Base-by-base conservation (phyloP, 2,797 vertebrate genomes). In the Ciconia nigra region DNA sequence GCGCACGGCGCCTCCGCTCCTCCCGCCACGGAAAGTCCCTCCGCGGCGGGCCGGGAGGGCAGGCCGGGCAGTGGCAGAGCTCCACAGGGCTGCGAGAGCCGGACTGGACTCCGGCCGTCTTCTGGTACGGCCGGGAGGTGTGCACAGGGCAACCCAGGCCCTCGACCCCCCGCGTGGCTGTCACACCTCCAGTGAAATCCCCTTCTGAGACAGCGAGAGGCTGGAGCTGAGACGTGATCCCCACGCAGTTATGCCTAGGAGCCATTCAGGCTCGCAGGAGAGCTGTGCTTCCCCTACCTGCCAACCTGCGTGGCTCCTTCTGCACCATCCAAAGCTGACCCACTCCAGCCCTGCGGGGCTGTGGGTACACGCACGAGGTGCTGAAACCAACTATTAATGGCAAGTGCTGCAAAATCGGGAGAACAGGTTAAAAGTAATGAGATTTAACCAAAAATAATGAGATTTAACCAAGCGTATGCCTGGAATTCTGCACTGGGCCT, bases 211-310 rank as follows among this genome's bases (percentile, higher is more conserved):
- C 9, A 9, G 58, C 0, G 3, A 29, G 31, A 35, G 33, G 2
- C 70, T 8, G 24, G 19, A 41, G 37, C 1, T 3, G 22, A 63
- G 41, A 7, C 29, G 22, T 9, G 2, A 19, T 13, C 33, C 19
- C 55, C 5, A 1, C 37, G 13, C 41, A 1, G 12, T 25, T 26
- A 3, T 7, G 41, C 10, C 49, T 9, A 0, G 0, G 25, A 37
- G 24, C 28, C 67, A 2, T 3, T 31, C 10, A 6, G 51, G 2
- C 13, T 24, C 37, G 8, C 20, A 2, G 69, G 49, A n/a, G 33
- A 52, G 26, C 21, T 2, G 29, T 2, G 13, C 41, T 29, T 19
- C 18, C 29, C 33, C 20, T 7, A 17, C 29, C 33, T 13, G n/a
- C 15, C 1, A 9, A 13, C 4, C 33, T 4, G 35, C 2, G 3